A percentile compares a stretch with the other conserved stretches of the same genome.
These are phyloP conservation scores for Melinaea menophilus DNA, from an alignment of 2,888 invertebrate species.

Conservation along the genomic window DNA sequence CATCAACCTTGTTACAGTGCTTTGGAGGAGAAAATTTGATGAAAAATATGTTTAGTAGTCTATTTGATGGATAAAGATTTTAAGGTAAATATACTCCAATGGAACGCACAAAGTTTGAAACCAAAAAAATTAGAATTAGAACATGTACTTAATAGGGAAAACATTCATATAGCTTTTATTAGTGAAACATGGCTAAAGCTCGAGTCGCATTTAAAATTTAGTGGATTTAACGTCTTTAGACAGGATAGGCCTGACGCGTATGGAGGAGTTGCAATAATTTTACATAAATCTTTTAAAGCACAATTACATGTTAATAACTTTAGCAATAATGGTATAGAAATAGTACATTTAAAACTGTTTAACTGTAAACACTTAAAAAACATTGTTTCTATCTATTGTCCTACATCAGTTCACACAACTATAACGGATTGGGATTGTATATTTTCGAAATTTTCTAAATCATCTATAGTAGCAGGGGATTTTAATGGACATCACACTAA, in stretches of 20 bases:
- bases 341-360: conserved; percentile 4
- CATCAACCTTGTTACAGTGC: no score
- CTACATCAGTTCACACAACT: conserved; percentile 6
- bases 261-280: conserved; percentile 27
- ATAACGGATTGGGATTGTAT: conserved; percentile 9
- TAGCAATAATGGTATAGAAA: conserved; percentile 20
- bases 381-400: conserved; percentile 15
- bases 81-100: conserved; percentile 17
- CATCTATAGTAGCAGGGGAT: no score
- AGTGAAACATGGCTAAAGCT: conserved; percentile 28
- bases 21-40: no score
- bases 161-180: conserved; percentile 21
- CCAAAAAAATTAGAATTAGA: conserved; percentile 15
- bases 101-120: conserved; percentile 23
- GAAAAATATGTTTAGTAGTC: no score
- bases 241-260: conserved; percentile 19
- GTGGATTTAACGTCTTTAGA: conserved; percentile 20
- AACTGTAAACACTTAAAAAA: conserved; percentile 15
- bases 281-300: conserved; percentile 21
- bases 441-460: no score
- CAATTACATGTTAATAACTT: background rate
- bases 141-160: conserved; percentile 16
- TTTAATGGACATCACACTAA: no score
- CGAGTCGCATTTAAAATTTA: conserved; percentile 4
- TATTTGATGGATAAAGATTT: no score